Base-by-base conservation (phyloP, 1,140 invertebrate genomes). In the Ganaspis sp. region DNA sequence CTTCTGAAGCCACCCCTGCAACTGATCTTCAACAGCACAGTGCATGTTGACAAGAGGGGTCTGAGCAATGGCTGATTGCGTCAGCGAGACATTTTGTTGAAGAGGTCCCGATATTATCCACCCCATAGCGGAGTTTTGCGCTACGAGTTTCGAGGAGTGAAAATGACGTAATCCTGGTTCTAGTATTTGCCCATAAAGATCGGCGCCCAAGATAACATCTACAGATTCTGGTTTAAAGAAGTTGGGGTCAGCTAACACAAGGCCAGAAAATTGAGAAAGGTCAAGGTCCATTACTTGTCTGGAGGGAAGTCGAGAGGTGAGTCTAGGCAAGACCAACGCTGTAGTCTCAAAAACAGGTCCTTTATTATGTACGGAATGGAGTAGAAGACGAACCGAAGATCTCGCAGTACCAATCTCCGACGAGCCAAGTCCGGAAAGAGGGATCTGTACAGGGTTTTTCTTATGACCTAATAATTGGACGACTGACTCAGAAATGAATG, bases 1-100 rank as follows among this genome's bases (percentile, higher is more conserved):
- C 26, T 40, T 42, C 70, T 77, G 72, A 12, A 81, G 9, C 4
- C 23, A 1, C 19, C 74, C 49, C 3, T 69, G 9, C 11, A 79
- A 34, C 4, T 74, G 23, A 0, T 37, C n/a, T 0, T 42, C 40
- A 15, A n/a, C 0, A 8, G 26, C n/a, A 21, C 40, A 74, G 42
- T 70, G 76, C 12, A 77, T 12, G 1, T 6, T 17, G 1, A 17
- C 4, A 1, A 40, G 9, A 15, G 15, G n/a, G n/a, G n/a, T n/a
- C n/a, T n/a, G n/a, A n/a, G n/a, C n/a, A n/a, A 29, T 69, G 29
- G 29, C 29, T 2, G 29, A 34, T 34, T 34, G 29, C 2, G 6
- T 34, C 29, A 3, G 29, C 6, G 29, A 6, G 29, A 6, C 29
- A 6, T 34, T 34, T 6, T 34, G 2, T 3, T 6, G 29, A 34